Evolutionary conservation across 1,140 invertebrate genomes (phyloP), one percentile per base, ranked within the genome.

Genomic region (Micrasema minimum): DNA sequence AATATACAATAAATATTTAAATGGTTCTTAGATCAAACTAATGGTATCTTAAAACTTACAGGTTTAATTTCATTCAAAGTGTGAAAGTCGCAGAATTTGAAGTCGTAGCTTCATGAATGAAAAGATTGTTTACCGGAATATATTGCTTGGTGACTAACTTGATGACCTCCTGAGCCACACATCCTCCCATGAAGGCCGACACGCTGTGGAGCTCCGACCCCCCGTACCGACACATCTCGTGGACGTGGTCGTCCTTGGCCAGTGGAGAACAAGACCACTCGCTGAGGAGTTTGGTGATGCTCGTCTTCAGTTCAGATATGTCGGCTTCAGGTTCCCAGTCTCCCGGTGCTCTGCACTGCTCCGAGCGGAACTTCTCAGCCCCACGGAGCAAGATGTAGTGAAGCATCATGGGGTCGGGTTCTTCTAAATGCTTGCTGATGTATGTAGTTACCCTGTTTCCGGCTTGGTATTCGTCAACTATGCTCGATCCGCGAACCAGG

Each of bases 131-230:
- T 41, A 99, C 87, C 10, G 97, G 97, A 78, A 96, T 93, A 81
- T 98, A 99, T 84, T 99, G 98, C 77, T 90, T 89, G 1, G 98
- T 99, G 48, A 99, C 89, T n/a, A 99, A 85, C 86, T 99, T 99
- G 66, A 99, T 98, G 2, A 91, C 90, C 86, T 99, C 98, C 77
- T 99, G 98, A 11, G 97, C 96, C 41, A 92, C 92, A 79, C 95
- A 92, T 1, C 97, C 98, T 75, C 93, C 95, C 67, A 99, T 87
- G 81, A 96, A 96, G 7, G 97, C 91, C 23, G 97, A 96, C n/a
- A 99, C 88, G 31, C 95, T 94, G 83, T 99, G 97, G 43, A 99
- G 82, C 84, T 99, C 97, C 6, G 93, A 89, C 14, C 94, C 96
- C 48, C 97, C 97, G 85, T 96, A 99, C 46, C 92, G 82, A 79